Conservation (phyloP, 2,888 invertebrate species). For the Amiota minor region DNA sequence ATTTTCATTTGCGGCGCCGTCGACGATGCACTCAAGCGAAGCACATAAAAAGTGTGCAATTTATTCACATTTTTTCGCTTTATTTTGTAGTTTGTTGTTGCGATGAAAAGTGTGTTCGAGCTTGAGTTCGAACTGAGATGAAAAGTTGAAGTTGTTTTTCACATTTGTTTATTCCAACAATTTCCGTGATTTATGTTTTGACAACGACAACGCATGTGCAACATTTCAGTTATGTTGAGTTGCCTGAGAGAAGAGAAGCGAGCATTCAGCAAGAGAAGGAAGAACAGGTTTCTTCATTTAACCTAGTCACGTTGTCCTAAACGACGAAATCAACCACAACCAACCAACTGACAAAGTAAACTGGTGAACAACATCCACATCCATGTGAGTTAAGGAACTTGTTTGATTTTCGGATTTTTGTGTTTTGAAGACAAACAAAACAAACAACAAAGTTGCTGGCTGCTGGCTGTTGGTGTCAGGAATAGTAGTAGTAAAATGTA, state of each 20-base stretch:
- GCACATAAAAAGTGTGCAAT: neutral
- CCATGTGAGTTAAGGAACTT: no score
- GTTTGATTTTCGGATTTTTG: no score
- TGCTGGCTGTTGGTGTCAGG: neutral
- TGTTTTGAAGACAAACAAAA: no score
- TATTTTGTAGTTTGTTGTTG: neutral
- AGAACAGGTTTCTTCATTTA: slow-evolving; percentile 15
- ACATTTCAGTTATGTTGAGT: no score
- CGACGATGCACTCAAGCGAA: slow-evolving; percentile 28
- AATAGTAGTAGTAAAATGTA: neutral
- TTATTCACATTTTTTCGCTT: neutral
- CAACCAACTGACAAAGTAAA: no score
- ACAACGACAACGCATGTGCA: slow-evolving; percentile 12
- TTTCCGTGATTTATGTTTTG: slow-evolving; percentile 24
- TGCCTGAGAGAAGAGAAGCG: no score
- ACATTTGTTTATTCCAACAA: slow-evolving; percentile 10
- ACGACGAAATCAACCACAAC: no score
- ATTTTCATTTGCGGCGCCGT: slow-evolving; percentile 35
- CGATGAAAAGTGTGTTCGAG: slow-evolving; percentile 13
- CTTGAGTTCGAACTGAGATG: no score
- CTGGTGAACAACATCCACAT: no score
- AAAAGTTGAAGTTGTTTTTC: neutral
- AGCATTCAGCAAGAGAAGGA: neutral
- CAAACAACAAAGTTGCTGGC: neutral
- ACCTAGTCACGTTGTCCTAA: slow-evolving; percentile 10